A percentile compares a stretch with the other conserved stretches of the same genome.
phyloP scores from a whole-genome alignment of 2,113 vertebrate genomes.

The Phyllostomus hastatus region DNA sequence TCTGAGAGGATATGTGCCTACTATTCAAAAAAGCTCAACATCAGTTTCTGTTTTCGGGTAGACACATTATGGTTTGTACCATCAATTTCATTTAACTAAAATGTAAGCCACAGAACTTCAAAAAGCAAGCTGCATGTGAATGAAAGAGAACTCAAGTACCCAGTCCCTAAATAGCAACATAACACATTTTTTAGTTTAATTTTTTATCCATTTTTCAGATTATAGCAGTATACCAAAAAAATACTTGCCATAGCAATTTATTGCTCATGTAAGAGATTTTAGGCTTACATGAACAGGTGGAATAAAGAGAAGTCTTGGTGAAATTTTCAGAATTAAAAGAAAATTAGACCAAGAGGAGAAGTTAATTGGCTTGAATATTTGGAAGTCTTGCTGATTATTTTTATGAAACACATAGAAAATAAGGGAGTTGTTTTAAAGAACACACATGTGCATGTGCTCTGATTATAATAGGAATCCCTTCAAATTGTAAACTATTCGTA shows the following conservation, averaged over 20 bases:
- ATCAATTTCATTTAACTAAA: conserved; percentile 38
- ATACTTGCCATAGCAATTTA: background rate
- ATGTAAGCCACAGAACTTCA: conserved; percentile 17
- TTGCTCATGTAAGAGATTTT: background rate
- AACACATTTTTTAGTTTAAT: background rate
- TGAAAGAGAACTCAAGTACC: background rate
- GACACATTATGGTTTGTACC: conserved; percentile 2
- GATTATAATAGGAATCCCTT: background rate
- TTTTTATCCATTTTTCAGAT: background rate
- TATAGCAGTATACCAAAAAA: background rate
- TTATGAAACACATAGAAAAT: background rate
- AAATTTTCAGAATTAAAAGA: background rate
- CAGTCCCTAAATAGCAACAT: background rate
- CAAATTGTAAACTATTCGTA: background rate
- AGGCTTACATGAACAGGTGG: background rate
- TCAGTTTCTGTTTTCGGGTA: background rate
- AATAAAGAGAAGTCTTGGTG: background rate
- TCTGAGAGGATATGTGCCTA: background rate
- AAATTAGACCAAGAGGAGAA: background rate
- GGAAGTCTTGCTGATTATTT: background rate
- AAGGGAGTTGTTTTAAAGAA: background rate
- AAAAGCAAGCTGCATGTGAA: background rate
- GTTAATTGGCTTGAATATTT: background rate
- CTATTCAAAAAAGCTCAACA: conserved; percentile 25
- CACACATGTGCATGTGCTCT: background rate